Base-by-base conservation (phyloP, 2,797 vertebrate species). In the Lutjanus argentimaculatus region DNA sequence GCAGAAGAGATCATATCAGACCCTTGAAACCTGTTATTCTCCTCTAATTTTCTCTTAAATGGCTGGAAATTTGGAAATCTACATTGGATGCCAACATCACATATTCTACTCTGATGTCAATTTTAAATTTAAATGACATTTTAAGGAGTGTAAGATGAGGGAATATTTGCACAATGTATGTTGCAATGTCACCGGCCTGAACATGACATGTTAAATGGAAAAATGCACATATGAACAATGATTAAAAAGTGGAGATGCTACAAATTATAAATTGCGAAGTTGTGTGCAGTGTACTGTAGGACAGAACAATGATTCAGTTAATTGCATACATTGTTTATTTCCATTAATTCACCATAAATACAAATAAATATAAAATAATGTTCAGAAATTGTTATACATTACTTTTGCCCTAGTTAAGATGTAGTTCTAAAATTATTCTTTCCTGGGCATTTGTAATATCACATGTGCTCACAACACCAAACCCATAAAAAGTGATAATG, bases 271-370 rank as follows among this genome's bases (percentile, higher is more conserved):
- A 36, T 36, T 36, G 30, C 30, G 2, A 36, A 3, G 6, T 8
- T 58, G 15, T 55, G 42, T 55, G 46, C 2, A 15, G 21, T 3
- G 15, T 13, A 40, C 1, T 56, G 17, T 43, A 64, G 10, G 48
- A 75, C 15, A 80, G 10, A 64, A 52, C 2, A 72, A 59, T 1
- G 15, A 67, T 21, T 67, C 4, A 56, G 42, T 53, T 56, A 2
- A 15, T 12, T 82, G 12, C 36, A 61, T 13, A 11, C 11, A 72
- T 73, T 52, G 40, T 90, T 88, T 84, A 84, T 88, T 85, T 70
- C 11, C 16, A 83, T 73, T 11, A 19, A 64, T 9, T 79, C 11
- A 68, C 16, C 49, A 22, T 55, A 30, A 77, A 21, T 36, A 36
- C 30, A 36, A 36, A 36, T 36, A 6, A 36, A 36, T 36, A 36